A percentile compares a stretch with the other conserved stretches of the same genome.
These are phyloP conservation scores for Cervus canadensis DNA, from an alignment of 2,113 vertebrate genomes.

Conservation along the genomic window DNA sequence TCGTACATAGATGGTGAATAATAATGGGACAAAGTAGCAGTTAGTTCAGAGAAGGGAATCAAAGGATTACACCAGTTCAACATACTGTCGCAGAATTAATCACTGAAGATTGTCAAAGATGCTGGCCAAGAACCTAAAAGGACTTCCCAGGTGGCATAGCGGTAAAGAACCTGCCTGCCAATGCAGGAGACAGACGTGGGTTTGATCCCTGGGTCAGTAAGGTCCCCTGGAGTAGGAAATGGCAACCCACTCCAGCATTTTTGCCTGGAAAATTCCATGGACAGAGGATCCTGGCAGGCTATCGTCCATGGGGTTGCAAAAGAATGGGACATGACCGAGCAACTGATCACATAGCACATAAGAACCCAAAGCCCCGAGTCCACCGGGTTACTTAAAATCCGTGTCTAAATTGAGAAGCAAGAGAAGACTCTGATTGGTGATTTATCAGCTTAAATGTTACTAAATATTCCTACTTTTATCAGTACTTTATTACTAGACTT, in stretches of 20 bases:
- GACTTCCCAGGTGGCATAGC: background rate
- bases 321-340: background rate
- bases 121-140: background rate
- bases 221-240: background rate
- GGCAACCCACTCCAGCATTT: background rate
- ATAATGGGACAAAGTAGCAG: background rate
- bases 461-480: background rate
- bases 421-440: background rate
- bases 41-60: background rate
- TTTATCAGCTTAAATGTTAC: background rate
- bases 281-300: background rate
- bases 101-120: background rate
- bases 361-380: background rate
- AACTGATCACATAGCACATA: background rate
- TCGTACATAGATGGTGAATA: accelerated
- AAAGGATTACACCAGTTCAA: background rate
- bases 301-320: background rate
- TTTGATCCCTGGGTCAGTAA: background rate
- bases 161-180: background rate
- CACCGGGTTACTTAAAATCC: background rate
- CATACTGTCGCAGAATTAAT: background rate
- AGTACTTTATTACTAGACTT: background rate
- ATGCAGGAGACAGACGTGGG: background rate
- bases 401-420: background rate
- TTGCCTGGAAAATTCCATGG: background rate